Evolutionary conservation across 2,888 invertebrate genomes (phyloP).

Genomic region (Syritta pipiens): DNA sequence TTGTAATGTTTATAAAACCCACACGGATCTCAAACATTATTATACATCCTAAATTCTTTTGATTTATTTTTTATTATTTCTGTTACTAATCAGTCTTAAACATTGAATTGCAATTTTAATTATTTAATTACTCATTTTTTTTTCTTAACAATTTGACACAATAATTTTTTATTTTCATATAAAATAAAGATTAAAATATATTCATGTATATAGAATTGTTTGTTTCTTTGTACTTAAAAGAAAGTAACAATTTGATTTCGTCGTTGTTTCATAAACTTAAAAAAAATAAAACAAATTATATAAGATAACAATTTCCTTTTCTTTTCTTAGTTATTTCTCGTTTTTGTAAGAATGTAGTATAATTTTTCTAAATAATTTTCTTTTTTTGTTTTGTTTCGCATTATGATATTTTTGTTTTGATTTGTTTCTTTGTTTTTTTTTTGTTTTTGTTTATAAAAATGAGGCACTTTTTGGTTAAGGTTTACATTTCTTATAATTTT

Average conservation of each 20-base stretch:
- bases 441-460: constrained; percentile 38
- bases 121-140: constrained; percentile 14
- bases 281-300: constrained; percentile 19
- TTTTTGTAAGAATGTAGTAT: constrained; percentile 12
- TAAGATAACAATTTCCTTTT: constrained; percentile 25
- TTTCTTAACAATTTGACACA: constrained; percentile 55
- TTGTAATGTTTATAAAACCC: not conserved
- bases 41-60: constrained; percentile 11
- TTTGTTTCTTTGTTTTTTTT: constrained; percentile 1
- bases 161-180: constrained; percentile 5
- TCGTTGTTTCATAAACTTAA: not conserved
- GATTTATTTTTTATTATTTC: constrained; percentile 14
- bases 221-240: constrained; percentile 48
- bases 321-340: not conserved
- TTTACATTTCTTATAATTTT: constrained; percentile 23
- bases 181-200: not conserved
- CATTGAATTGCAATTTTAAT: constrained; percentile 53
- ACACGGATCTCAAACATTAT: not conserved
- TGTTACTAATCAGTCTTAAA: constrained; percentile 65
- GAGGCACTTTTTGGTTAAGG: constrained; percentile 68
- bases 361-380: constrained; percentile 45
- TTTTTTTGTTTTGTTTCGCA: not conserved
- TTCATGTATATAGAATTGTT: not conserved
- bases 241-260: constrained; percentile 30
- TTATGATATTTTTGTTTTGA: not conserved